Base-by-base conservation (phyloP, 2,888 invertebrate genomes). In the Sinopyrophorus schimmeli region DNA sequence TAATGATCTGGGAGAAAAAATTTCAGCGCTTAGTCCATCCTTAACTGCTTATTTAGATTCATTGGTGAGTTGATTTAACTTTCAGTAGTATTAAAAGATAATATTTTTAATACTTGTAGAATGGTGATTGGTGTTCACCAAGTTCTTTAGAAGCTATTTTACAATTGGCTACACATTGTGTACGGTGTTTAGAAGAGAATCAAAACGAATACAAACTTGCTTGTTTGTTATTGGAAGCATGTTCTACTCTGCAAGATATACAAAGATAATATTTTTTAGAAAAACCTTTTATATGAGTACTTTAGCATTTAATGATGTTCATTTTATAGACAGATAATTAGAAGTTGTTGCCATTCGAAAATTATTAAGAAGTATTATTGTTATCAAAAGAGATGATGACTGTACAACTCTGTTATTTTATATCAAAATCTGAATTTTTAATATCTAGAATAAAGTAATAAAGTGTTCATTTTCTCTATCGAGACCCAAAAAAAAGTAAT, bases 1-100 rank as follows among this genome's bases (percentile, higher is more conserved):
- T 49, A 81, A 71, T 54, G 74, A 75, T 66, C 77, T 80, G 60
- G 81, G 79, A 58, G 82, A 76, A 69, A 85, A 82, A 75, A 80
- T 92, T 28, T 84, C 89, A 1, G 83, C 86, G 3, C 80, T 92
- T 54, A 87, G 88, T 47, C 87, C 92, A 3, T 78, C 83, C 15
- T 75, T 94, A 1, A 83, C 87, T 28, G 81, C 82, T 58, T 92
- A 90, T 75, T 75, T 95, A 51, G 35, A 37, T 24, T 35, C 37
- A 7, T 28, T 52, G 35, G 47, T 42, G 34, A 24, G 27, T 14
- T 9, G 12, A 2, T 15, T 3, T 12, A 11, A 5, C 11, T 7
- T n/a, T 11, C 26, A 5, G 5, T 7, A 18, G 18, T 18, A 4
- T 18, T 18, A 6, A 18, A 18, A 6, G 3, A 18, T 5, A 18